Base-by-base conservation (phyloP, 2,797 vertebrate genomes). In the Graptemys geographica region DNA sequence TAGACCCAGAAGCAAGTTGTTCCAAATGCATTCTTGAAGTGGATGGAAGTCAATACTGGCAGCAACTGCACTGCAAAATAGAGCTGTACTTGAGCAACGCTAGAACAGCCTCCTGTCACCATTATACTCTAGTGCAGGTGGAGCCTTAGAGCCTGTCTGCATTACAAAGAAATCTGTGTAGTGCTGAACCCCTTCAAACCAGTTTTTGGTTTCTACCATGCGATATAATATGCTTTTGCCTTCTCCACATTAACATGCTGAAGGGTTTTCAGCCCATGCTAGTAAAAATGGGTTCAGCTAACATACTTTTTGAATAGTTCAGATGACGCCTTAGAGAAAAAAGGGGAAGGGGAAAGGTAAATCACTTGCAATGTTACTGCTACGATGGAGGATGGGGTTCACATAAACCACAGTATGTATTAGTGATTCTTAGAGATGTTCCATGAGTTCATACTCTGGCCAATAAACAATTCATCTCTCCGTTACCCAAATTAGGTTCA, bases 221-320 rank as follows among this genome's bases (percentile, higher is more conserved):
- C 47, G 86, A n/a, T 47, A 83, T 4, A 47, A 62, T 28, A 18
- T 47, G 19, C 72, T 95, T 59, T 72, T 96, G 93, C 88, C 84
- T 91, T 86, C 0, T 5, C 57, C 52, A 28, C 52, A 16, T 0
- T 18, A 81, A 83, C 49, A 37, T 85, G 84, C 57, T 82, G 51
- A n/a, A 74, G 56, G 88, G 86, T 33, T 18, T 0, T 83, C 51
- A 94, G 86, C 94, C 85, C 27, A 62, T 8, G 21, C 4, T 27
- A 83, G 92, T 91, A 94, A 92, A 92, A 94, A 1, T 72, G 91
- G 84, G 90, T 84, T 94, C 89, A 65, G 72, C 55, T 83, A 76
- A 18, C 16, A 2, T 3, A 5, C 8, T 4, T 56, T 93, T 88
- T 56, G 56, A 21, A 33, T 41, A 84, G 74, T 0, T 1, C n/a